phyloP scores from a whole-genome alignment of 2,888 invertebrate species.

The Metellina segmentata region DNA sequence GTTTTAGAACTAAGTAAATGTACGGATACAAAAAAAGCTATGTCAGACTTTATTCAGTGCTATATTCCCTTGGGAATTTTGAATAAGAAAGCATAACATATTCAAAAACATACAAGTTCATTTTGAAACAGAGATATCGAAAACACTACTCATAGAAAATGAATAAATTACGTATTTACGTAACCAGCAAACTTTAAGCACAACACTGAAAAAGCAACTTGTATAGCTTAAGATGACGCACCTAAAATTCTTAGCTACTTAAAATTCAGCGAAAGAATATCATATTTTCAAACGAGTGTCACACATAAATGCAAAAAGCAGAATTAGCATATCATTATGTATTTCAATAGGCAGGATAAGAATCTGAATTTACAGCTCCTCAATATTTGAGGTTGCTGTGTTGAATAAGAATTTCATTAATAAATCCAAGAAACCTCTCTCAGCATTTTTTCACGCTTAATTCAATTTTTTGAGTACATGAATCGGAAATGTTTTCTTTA shows the following conservation, averaged over 20 bases:
- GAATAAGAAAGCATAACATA: not conserved
- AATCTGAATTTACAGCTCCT: not conserved
- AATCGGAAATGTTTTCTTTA: not conserved
- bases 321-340: not conserved
- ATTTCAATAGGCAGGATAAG: not conserved
- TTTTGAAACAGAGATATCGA: not conserved
- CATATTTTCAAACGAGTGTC: not conserved
- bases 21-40: too few species aligned
- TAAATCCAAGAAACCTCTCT: not conserved
- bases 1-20: too few species aligned
- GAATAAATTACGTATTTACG: not conserved
- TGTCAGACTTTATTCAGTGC: not conserved
- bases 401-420: not conserved
- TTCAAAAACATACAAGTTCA: not conserved
- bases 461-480: not conserved
- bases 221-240: not conserved
- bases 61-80: not conserved
- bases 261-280: not conserved
- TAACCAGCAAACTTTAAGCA: not conserved
- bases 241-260: not conserved
- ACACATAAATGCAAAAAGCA: not conserved
- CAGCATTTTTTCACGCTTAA: not conserved
- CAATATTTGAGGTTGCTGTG: not conserved
- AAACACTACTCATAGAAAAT: not conserved
- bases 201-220: not conserved